Base-by-base conservation (phyloP, 2,797 vertebrate species). In the Sarcophilus harrisii region DNA sequence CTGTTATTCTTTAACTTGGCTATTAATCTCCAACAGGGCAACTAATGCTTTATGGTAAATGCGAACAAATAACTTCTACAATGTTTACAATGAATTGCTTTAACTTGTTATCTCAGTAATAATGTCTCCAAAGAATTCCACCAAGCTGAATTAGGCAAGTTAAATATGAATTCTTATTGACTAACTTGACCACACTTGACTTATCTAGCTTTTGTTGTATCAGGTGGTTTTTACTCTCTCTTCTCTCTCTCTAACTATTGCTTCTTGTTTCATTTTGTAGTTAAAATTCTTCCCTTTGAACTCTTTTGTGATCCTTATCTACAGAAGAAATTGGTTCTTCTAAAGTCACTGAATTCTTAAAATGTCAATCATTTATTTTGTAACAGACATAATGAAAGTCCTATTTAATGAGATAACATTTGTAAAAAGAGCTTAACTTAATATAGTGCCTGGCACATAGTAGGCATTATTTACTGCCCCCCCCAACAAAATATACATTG, bases 1-100 rank as follows among this genome's bases (percentile, higher is more conserved):
- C 11, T 87, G 96, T 95, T 96, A 94, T 73, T 95, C 96, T 97
- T 96, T 97, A 97, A 95, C 94, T 90, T 29, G 29, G 87, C 73
- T 91, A 89, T 96, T 95, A 58, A 96, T 93, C 58, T 58, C 90
- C 91, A 81, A 87, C 38, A 91, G 73, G 5, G 6, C 90, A 94
- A 73, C n/a, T 57, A 60, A 18, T 92, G 58, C 90, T 97, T 92
- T 94, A 38, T 92, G 94, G 57, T 90, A 95, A 96, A 92, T 13
- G 32, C 81, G 96, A 90, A 90, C 90, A 95, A 96, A 95, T 95
- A 73, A 93, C 92, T 92, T 91, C 24, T 62, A 18, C 92, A 93
- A 92, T 92, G 95, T 92, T 28, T 58, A 18, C 92, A 93, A 92
- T 92, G 95, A 96, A 94, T 97, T 91, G 57, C 95, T 92, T 94